Conservation (phyloP, 2,797 vertebrate species). For the Amblyraja radiata region DNA sequence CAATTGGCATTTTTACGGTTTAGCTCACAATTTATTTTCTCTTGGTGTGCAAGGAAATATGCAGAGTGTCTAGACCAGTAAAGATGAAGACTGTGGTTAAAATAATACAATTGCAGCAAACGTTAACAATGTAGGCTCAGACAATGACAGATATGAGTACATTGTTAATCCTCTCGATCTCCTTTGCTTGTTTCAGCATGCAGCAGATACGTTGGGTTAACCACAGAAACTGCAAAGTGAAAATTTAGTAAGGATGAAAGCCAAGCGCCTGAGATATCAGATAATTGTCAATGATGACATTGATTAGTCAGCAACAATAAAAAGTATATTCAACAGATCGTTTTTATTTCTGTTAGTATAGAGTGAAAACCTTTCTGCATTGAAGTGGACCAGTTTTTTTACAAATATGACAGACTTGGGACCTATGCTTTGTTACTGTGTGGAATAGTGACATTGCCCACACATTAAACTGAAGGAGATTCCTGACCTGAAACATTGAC, state of each 20-base stretch:
- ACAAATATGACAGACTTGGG: background rate
- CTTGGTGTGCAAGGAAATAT: background rate
- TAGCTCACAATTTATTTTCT: background rate
- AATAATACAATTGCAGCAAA: conserved; percentile 17
- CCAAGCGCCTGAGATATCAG: background rate
- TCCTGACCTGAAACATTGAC: too few species aligned
- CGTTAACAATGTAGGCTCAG: background rate
- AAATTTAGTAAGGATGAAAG: background rate
- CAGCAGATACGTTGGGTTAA: background rate
- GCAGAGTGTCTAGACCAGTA: conserved; percentile 32
- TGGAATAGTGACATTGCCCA: background rate
- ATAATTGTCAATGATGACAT: background rate
- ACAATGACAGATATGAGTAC: background rate
- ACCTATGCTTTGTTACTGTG: background rate
- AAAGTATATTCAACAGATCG: background rate
- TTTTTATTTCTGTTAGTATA: background rate
- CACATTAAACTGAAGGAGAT: too few species aligned
- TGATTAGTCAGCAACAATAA: too few species aligned
- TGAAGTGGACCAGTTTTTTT: background rate
- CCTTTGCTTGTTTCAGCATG: background rate
- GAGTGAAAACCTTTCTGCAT: background rate
- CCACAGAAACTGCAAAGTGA: background rate
- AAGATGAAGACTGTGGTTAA: background rate
- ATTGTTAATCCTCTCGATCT: background rate
- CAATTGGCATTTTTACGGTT: conserved; percentile 19